phyloP scores from a whole-genome alignment of 2,113 vertebrate species.

The Cinclus mexicanus region DNA sequence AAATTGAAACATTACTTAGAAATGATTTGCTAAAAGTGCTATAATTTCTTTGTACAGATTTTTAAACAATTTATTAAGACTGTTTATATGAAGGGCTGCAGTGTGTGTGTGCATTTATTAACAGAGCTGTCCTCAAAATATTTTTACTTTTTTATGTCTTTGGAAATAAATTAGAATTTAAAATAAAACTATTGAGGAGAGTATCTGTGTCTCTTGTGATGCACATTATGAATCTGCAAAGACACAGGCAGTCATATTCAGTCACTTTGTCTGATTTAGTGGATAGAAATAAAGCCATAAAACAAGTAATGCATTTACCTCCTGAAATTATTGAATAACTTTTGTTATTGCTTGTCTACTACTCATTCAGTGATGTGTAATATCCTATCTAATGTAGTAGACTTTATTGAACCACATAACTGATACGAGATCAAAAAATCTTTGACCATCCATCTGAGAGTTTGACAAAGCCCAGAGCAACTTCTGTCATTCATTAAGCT shows the following conservation, averaged over 20 bases:
- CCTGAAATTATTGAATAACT: slow-evolving; percentile 12
- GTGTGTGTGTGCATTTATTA: background rate
- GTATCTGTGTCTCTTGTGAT: background rate
- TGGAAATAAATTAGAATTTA: slow-evolving; percentile 30
- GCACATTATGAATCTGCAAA: background rate
- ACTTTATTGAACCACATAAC: slow-evolving; percentile 1
- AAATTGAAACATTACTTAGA: background rate
- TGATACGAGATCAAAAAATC: background rate
- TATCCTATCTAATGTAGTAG: background rate
- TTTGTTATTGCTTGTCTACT: background rate
- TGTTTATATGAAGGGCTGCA: background rate
- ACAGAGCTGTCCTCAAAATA: background rate
- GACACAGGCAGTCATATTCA: background rate
- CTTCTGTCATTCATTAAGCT: background rate
- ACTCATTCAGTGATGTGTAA: background rate
- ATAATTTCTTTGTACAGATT: slow-evolving; percentile 8
- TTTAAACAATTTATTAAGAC: background rate
- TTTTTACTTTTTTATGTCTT: background rate
- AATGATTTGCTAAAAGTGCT: slow-evolving; percentile 50
- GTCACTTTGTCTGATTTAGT: background rate
- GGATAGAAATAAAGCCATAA: background rate
- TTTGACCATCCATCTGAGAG: background rate
- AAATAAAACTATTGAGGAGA: slow-evolving; percentile 16
- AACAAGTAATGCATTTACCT: background rate
- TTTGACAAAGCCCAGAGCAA: background rate